A percentile compares a stretch with the other conserved stretches of the same genome.
phyloP scores from a whole-genome alignment of 2,888 invertebrate species.

The Cryptus armator region DNA sequence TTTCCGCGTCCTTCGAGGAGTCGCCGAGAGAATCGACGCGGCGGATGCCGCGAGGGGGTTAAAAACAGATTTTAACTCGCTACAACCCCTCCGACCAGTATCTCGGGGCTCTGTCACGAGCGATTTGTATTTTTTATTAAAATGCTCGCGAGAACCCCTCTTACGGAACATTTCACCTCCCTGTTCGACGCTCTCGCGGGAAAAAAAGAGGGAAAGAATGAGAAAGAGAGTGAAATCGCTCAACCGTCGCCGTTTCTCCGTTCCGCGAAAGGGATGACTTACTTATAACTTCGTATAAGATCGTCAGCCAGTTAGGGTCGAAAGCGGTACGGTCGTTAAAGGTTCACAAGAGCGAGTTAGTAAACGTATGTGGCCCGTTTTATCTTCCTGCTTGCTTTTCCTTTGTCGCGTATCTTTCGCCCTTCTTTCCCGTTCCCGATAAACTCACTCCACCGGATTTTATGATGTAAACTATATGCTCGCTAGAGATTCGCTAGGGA shows the following conservation, averaged over 20 bases:
- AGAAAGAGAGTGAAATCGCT: slow-evolving; percentile 26
- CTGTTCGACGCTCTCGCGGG: slow-evolving; percentile 1
- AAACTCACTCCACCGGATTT: slow-evolving; percentile 35
- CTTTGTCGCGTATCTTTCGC: slow-evolving; percentile 10
- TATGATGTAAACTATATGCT: slow-evolving; percentile 38
- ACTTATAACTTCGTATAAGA: slow-evolving; percentile 66
- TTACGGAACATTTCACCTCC: slow-evolving; percentile 16
- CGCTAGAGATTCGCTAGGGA: slow-evolving; percentile 7
- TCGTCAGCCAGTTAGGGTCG: slow-evolving; percentile 51
- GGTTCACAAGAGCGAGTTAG: slow-evolving; percentile 23
- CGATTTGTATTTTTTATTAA: slow-evolving; percentile 66
- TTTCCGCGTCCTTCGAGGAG: slow-evolving; percentile 31
- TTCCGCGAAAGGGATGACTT: slow-evolving; percentile 62
- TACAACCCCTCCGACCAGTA: slow-evolving; percentile 3
- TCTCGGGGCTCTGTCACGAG: slow-evolving; percentile 39
- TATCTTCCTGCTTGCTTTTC: slow-evolving; percentile 32
- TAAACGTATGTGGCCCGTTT: slow-evolving; percentile 29
- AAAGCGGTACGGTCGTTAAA: slow-evolving; percentile 60
- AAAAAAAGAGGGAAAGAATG: slow-evolving; percentile 16
- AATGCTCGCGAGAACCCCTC: slow-evolving; percentile 33
- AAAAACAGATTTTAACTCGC: slow-evolving; percentile 62
- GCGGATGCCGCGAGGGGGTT: slow-evolving; percentile 38
- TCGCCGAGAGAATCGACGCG: neutral
- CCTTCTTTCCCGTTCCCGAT: slow-evolving; percentile 18
- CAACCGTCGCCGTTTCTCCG: slow-evolving; percentile 46